Base-by-base conservation (phyloP, 2,888 invertebrate species). In the Phania funesta region DNA sequence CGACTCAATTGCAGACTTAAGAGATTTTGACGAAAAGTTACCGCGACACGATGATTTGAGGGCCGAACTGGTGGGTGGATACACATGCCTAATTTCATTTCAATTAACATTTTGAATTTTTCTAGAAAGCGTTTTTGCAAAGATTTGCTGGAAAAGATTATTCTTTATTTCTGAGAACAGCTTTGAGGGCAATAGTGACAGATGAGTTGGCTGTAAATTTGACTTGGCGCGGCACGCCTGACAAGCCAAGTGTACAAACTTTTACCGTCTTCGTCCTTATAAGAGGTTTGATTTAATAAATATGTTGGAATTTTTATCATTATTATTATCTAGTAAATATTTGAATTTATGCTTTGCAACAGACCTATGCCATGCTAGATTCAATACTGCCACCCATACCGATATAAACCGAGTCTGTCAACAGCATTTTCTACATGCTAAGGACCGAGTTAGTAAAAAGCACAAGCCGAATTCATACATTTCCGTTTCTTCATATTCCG, bases 201-300 rank as follows among this genome's bases (percentile, higher is more conserved):
- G 80, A 77, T 77, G 76, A 81, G 38, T 32, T 81, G 65, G 80
- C 76, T 1, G 29, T 81, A 44, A 54, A 81, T 67, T 65, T 77
- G 9, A 81, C 76, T 24, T 81, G 80, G 80, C 76, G 80, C 18
- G 80, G 80, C 18, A 81, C 76, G 0, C 32, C 48, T 0, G 71
- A 81, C 1, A 81, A 81, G 35, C 80, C 80, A 1, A 81, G 80
- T 52, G 60, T 77, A 54, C 70, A 77, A 77, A n/a, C 29, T 9
- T 81, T 81, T 48, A 65, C 41, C 1, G 29, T 46, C 1, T 80
- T 68, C 48, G 26, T 41, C 0, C 11, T 68, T 20, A 29, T 80
- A 68, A 80, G 67, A 64, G 74, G 80, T 79, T 2, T 0, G 24
- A 11, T 35, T 7, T n/a, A n/a, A n/a, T n/a, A n/a, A n/a, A n/a